Evolutionary conservation across 2,888 invertebrate genomes (phyloP).

Genomic region (Beris morrisii): DNA sequence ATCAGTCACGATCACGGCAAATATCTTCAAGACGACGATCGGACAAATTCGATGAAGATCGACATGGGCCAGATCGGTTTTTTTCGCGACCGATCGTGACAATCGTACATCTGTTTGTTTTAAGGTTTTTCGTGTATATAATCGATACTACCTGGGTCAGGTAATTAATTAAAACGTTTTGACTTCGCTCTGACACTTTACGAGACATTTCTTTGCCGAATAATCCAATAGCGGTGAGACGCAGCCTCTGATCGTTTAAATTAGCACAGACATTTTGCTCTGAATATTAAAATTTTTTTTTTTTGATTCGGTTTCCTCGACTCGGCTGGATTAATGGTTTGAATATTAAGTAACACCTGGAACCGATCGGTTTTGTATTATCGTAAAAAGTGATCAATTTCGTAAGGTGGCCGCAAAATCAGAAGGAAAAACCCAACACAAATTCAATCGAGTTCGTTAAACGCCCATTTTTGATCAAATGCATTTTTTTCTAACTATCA

Average conservation of each 20-base stretch:
- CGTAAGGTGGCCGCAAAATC: too few species aligned
- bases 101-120: too few species aligned
- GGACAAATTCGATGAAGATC: conserved; percentile 3
- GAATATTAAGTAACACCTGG: conserved; percentile 33
- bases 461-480: too few species aligned
- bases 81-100: background rate
- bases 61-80: background rate
- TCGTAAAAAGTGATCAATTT: too few species aligned
- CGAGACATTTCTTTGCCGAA: background rate
- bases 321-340: conserved; percentile 8
- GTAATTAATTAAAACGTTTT: conserved; percentile 34
- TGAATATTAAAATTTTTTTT: background rate
- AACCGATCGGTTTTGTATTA: background rate
- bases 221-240: background rate
- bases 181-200: conserved; percentile 22
- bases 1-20: too few species aligned
- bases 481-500: too few species aligned
- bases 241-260: too few species aligned
- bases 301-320: conserved; percentile 1
- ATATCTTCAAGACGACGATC: too few species aligned
- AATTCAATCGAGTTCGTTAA: too few species aligned
- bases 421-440: too few species aligned
- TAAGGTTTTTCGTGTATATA: too few species aligned
- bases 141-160: background rate
- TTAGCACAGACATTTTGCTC: background rate